A percentile compares a stretch with the other conserved stretches of the same genome.
Conservation (phyloP, 2,797 vertebrate genomes). For the Anguilla obscura region DNA sequence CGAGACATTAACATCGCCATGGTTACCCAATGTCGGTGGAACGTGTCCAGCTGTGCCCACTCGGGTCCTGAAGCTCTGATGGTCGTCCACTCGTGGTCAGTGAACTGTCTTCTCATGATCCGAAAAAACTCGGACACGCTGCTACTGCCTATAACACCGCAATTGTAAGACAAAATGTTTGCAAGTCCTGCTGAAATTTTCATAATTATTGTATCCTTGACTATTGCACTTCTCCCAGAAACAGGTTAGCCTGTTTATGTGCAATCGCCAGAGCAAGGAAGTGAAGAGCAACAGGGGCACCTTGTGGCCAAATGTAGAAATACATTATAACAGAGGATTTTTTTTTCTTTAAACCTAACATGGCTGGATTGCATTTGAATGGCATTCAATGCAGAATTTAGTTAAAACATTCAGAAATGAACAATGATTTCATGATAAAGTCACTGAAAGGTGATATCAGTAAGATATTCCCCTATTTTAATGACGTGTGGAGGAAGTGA, state of each 20-base stretch:
- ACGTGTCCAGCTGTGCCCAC: slow-evolving; percentile 84
- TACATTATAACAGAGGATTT: slow-evolving; percentile 17
- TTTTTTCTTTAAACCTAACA: background rate
- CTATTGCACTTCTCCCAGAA: background rate
- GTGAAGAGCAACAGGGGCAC: slow-evolving; percentile 68
- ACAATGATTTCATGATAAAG: background rate
- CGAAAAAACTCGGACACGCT: slow-evolving; percentile 91
- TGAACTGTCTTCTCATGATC: slow-evolving; percentile 96
- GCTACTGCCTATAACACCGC: slow-evolving; percentile 74
- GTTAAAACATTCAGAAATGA: background rate
- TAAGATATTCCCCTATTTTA: background rate
- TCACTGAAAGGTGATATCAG: background rate
- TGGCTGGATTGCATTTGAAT: background rate
- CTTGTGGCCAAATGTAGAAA: slow-evolving; percentile 63
- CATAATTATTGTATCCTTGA: background rate
- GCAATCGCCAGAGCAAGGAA: slow-evolving; percentile 17
- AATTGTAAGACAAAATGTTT: background rate
- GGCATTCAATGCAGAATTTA: background rate
- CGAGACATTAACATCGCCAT: slow-evolving; percentile 45
- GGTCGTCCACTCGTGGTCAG: slow-evolving; percentile 83
- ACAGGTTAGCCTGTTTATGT: background rate
- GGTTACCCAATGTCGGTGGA: slow-evolving; percentile 94
- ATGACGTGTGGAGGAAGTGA: background rate
- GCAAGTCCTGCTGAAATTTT: background rate
- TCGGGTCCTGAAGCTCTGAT: slow-evolving; percentile 81